A percentile compares a stretch with the other conserved stretches of the same genome.
These are phyloP conservation scores for Lagodon rhomboides DNA, from an alignment of 2,797 vertebrate genomes.

Conservation along the genomic window DNA sequence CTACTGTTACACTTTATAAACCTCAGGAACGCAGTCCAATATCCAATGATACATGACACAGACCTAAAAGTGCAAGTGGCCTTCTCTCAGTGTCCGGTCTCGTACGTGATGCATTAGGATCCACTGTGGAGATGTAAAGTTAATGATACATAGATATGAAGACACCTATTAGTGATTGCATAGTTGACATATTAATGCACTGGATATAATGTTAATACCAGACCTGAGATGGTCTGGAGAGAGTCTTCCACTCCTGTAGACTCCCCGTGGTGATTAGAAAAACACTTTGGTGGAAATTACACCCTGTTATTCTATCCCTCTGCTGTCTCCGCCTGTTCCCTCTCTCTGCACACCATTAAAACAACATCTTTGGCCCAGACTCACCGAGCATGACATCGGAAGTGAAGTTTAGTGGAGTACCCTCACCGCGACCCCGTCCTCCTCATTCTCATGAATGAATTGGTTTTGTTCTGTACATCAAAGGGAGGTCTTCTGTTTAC, in stretches of 20 bases:
- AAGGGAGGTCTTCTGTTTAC: constrained; percentile 63
- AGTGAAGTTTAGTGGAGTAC: constrained; percentile 62
- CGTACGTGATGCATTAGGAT: constrained; percentile 21
- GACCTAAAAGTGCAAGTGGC: constrained; percentile 26
- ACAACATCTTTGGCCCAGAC: constrained; percentile 75
- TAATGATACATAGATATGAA: constrained; percentile 50
- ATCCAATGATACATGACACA: neutral
- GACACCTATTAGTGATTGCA: constrained; percentile 51
- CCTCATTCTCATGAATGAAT: constrained; percentile 61
- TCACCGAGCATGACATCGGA: constrained; percentile 67
- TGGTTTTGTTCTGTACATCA: constrained; percentile 67
- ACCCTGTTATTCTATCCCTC: constrained; percentile 81
- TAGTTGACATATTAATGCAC: constrained; percentile 71
- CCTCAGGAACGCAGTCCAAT: neutral
- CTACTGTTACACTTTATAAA: neutral
- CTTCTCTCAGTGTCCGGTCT: constrained; percentile 32
- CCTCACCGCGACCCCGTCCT: constrained; percentile 59
- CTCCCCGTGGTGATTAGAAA: constrained; percentile 81
- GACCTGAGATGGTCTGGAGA: constrained; percentile 69
- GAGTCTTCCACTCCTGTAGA: constrained; percentile 69
- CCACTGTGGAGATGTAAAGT: constrained; percentile 43
- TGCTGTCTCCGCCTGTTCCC: constrained; percentile 67
- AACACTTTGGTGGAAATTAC: constrained; percentile 81
- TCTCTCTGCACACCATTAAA: constrained; percentile 76
- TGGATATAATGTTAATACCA: constrained; percentile 72